Conservation (phyloP, 2,888 invertebrate species). For the Drosophila greeni region DNA sequence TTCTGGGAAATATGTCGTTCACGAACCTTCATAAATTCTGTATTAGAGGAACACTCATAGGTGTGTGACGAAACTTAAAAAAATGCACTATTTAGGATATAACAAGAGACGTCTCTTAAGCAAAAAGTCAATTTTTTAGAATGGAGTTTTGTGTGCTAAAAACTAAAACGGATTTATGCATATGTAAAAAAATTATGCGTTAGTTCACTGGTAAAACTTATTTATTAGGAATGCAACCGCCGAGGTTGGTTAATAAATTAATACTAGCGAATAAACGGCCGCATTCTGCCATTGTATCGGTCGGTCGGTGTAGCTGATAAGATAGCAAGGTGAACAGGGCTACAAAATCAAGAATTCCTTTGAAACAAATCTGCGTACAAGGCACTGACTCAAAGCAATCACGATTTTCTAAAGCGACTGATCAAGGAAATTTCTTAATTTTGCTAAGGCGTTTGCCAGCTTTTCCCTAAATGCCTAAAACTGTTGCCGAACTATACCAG, state of each 20-base stretch:
- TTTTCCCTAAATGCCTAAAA: no score
- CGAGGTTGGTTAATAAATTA: slow-evolving; percentile 47
- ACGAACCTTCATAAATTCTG: slow-evolving; percentile 4
- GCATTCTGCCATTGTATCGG: slow-evolving; percentile 21
- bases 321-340: slow-evolving; percentile 56
- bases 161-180: slow-evolving; percentile 13
- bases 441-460: no score
- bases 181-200: background rate
- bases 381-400: background rate
- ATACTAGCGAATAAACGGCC: slow-evolving; percentile 54
- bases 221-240: slow-evolving; percentile 31
- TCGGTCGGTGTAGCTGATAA: slow-evolving; percentile 48
- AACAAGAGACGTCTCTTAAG: background rate
- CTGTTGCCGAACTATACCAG: no score
- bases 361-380: background rate
- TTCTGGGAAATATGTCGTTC: background rate
- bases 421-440: no score
- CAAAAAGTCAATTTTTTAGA: background rate
- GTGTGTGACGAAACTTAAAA: slow-evolving; percentile 3
- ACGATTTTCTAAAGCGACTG: background rate
- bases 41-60: background rate
- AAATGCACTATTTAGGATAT: slow-evolving; percentile 2
- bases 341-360: slow-evolving; percentile 15
- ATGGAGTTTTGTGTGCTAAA: background rate
- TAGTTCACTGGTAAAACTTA: slow-evolving; percentile 3